phyloP scores from a whole-genome alignment of 2,113 vertebrate genomes.

The Tragelaphus buxtoni region DNA sequence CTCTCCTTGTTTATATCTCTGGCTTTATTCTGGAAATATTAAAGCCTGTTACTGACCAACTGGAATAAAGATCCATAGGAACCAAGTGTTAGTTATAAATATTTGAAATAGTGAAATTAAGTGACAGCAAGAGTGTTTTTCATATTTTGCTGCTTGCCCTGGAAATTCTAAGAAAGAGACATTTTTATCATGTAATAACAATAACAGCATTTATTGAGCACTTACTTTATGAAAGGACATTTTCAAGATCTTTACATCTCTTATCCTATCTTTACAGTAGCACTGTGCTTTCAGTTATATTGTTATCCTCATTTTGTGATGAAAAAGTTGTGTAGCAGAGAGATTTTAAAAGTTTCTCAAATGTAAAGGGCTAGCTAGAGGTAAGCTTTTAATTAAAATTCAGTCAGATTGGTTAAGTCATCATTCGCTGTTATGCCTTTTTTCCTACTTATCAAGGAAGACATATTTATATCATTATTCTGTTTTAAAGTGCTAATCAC shows the following conservation, averaged over 20 bases:
- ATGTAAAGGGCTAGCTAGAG: background rate
- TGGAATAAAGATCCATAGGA: background rate
- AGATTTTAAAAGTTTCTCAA: background rate
- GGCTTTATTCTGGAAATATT: background rate
- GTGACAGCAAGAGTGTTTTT: background rate
- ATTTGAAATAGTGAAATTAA: background rate
- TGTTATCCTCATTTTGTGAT: slow-evolving; percentile 14
- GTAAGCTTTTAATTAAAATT: background rate
- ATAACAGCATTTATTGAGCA: background rate
- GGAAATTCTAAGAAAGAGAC: background rate
- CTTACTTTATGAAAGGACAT: background rate
- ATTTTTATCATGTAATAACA: background rate
- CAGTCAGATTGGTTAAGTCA: background rate
- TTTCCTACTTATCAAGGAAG: background rate
- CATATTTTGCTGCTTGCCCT: background rate
- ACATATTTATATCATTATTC: background rate
- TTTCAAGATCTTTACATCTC: background rate
- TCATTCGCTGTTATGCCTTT: background rate
- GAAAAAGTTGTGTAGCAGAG: background rate
- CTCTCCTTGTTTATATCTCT: background rate
- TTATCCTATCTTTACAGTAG: background rate
- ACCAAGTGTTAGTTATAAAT: background rate
- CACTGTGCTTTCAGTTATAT: background rate
- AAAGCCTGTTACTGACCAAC: background rate
- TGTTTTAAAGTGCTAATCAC: background rate